A percentile compares a stretch with the other conserved stretches of the same genome.
These are phyloP conservation scores for Rhagium mordax DNA, from an alignment of 2,888 invertebrate species.

Conservation along the genomic window DNA sequence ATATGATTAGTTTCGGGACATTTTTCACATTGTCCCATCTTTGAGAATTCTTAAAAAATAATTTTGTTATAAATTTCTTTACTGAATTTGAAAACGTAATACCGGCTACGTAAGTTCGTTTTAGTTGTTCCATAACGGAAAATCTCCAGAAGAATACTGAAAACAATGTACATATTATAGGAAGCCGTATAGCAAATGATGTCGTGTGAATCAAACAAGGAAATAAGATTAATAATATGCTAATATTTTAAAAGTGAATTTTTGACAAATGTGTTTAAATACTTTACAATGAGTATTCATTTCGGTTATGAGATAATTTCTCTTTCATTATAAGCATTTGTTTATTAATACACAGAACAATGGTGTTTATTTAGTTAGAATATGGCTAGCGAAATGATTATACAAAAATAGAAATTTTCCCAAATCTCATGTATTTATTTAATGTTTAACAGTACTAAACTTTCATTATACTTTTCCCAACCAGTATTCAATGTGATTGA, in stretches of 20 bases:
- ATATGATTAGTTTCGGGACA: too few relatives aligned
- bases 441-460: not conserved
- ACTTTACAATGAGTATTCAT: not conserved
- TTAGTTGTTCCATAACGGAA: too few relatives aligned
- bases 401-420: not conserved
- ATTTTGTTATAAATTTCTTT: too few relatives aligned
- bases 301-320: constrained; percentile 9
- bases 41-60: too few relatives aligned
- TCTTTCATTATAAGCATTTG: constrained; percentile 7
- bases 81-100: too few relatives aligned
- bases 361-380: not conserved
- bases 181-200: not conserved
- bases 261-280: not conserved
- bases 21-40: too few relatives aligned
- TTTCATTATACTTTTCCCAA: not conserved
- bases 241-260: not conserved
- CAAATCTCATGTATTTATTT: not conserved
- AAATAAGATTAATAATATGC: not conserved
- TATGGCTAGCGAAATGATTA: not conserved
- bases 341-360: constrained; percentile 3
- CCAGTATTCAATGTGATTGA: not conserved
- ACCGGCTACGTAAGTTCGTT: too few relatives aligned
- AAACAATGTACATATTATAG: too few relatives aligned
- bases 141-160: too few relatives aligned
- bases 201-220: not conserved